Evolutionary conservation across 2,797 vertebrate genomes (phyloP).

Genomic region (Peromyscus attwateri): DNA sequence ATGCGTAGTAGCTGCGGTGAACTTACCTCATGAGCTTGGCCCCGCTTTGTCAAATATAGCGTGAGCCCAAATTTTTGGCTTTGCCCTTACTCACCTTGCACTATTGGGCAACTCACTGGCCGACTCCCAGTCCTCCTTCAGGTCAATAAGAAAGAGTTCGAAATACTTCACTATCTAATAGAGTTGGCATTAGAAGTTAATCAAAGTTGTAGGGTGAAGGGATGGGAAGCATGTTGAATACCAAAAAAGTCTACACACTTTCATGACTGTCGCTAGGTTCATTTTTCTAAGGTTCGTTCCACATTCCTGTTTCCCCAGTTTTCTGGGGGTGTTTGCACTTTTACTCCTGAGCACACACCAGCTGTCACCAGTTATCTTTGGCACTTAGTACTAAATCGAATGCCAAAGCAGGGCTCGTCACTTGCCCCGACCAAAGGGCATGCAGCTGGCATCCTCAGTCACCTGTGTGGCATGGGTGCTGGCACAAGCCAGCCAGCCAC

Average conservation of each 20-base stretch:
- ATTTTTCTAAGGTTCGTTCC: not conserved
- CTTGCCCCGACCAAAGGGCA: slow-evolving; percentile 35
- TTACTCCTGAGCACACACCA: not conserved
- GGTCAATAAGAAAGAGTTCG: not conserved
- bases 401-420: slow-evolving; percentile 43
- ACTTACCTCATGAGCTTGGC: not conserved
- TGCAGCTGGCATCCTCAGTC: not conserved
- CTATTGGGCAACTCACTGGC: not conserved
- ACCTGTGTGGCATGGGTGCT: not conserved
- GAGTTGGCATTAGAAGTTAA: not conserved
- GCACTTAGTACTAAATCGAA: slow-evolving; percentile 13
- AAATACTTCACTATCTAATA: not conserved
- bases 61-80: not conserved
- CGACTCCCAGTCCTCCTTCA: not conserved
- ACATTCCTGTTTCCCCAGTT: slow-evolving; percentile 34
- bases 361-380: slow-evolving; percentile 35
- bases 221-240: not conserved
- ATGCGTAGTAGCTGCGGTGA: slow-evolving; percentile 3
- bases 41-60: not conserved
- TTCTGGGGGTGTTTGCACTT: slow-evolving; percentile 37
- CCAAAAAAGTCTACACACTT: not conserved
- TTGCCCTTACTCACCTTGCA: not conserved
- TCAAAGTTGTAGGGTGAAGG: not conserved
- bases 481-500: not conserved
- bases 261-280: not conserved